phyloP scores from a whole-genome alignment of 2,797 vertebrate species.

The Typhlichthys subterraneus region DNA sequence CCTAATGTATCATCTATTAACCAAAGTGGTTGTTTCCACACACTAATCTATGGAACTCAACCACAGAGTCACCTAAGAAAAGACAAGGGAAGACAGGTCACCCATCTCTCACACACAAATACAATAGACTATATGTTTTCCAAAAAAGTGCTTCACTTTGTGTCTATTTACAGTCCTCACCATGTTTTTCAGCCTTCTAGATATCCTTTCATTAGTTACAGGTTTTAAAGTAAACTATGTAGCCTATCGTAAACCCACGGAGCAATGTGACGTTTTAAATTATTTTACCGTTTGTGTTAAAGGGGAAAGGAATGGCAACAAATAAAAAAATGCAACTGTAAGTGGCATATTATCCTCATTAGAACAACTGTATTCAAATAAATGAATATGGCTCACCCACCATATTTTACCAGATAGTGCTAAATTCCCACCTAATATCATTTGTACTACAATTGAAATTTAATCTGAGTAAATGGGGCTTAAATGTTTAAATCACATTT shows the following conservation, averaged over 20 bases:
- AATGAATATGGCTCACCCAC: conserved; percentile 51
- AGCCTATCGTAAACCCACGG: no score
- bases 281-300: not conserved
- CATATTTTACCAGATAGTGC: conserved; percentile 62
- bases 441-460: conserved; percentile 79
- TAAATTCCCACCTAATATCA: conserved; percentile 76
- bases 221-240: conserved; percentile 21
- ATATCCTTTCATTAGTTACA: not conserved
- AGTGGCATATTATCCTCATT: conserved; percentile 30
- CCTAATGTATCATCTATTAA: conserved; percentile 82
- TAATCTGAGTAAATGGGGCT: conserved; percentile 81
- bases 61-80: conserved; percentile 51
- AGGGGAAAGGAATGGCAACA: not conserved
- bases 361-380: conserved; percentile 37
- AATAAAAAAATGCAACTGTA: conserved; percentile 18
- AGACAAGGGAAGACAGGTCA: conserved; percentile 53
- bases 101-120: conserved; percentile 25
- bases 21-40: conserved; percentile 78
- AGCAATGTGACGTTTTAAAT: no score
- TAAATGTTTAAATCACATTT: conserved; percentile 85
- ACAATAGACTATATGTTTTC: conserved; percentile 49
- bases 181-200: not conserved
- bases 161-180: conserved; percentile 52
- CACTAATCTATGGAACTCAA: conserved; percentile 59
- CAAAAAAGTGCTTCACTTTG: conserved; percentile 55